Percentiles rank a stretch among this genome's conserved stretches.
These are phyloP conservation scores for Pocota personata DNA, from an alignment of 2,888 invertebrate species.

Conservation along the genomic window DNA sequence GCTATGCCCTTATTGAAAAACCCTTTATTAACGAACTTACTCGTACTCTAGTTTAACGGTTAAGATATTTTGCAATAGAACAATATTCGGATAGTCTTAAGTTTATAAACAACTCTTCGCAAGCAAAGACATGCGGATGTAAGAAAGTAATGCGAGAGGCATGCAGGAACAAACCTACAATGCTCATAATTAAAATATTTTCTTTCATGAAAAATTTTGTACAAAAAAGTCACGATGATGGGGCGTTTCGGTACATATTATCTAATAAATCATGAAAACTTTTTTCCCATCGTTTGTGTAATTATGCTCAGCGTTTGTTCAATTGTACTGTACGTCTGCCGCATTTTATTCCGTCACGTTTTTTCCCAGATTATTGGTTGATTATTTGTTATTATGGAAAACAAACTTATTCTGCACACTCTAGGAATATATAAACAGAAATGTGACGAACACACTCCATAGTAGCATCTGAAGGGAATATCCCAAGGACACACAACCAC, in stretches of 20 bases:
- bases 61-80: too few relatives aligned
- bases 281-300: not conserved
- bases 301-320: slow-evolving; percentile 11
- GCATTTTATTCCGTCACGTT: slow-evolving; percentile 28
- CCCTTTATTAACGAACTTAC: too few relatives aligned
- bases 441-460: not conserved
- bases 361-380: slow-evolving; percentile 28
- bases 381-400: not conserved
- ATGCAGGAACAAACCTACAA: not conserved
- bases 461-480: not conserved
- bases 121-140: not conserved
- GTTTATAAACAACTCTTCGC: not conserved
- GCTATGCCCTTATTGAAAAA: too few relatives aligned
- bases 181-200: not conserved
- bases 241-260: slow-evolving; percentile 33
- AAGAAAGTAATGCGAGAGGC: too few relatives aligned
- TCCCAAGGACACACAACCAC: not conserved
- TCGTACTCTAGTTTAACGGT: too few relatives aligned
- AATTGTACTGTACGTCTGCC: slow-evolving; percentile 4
- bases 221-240: not conserved
- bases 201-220: not conserved
- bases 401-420: not conserved
- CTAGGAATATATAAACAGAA: not conserved
- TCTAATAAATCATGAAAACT: not conserved
- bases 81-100: too few relatives aligned